These are phyloP conservation scores for Anguilla anguilla DNA, from an alignment of 2,797 vertebrate genomes.

Conservation along the genomic window DNA sequence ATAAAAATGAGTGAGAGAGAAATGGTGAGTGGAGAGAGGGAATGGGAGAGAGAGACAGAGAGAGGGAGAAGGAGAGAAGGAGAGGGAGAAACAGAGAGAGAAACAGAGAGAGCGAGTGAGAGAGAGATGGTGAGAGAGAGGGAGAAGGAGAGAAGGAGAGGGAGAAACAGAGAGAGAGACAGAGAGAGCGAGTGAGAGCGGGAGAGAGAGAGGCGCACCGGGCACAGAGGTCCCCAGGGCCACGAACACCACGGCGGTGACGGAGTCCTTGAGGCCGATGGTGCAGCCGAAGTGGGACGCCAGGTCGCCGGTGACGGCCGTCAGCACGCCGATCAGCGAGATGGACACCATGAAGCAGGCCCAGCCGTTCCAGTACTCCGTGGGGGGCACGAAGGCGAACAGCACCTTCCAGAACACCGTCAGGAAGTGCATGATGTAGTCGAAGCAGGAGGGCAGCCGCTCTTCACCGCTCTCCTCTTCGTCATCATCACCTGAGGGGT, in stretches of 20 bases:
- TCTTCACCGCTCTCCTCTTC: conserved; percentile 86
- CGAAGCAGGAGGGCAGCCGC: conserved; percentile 83
- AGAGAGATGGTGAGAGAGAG: neutral
- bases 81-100: neutral
- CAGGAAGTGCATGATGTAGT: conserved; percentile 91
- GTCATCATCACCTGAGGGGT: conserved; percentile 77
- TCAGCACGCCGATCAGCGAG: conserved; percentile 80
- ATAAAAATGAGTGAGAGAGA: neutral
- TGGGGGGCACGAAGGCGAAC: conserved; percentile 86
- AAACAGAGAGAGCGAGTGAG: no score
- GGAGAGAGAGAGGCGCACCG: conserved; percentile 64
- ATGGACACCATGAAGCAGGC: conserved; percentile 86
- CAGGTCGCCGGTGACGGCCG: conserved; percentile 83
- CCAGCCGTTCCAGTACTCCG: conserved; percentile 89
- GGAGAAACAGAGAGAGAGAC: conserved; percentile 24
- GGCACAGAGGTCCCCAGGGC: conserved; percentile 86
- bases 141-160: neutral
- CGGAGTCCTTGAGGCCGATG: conserved; percentile 83
- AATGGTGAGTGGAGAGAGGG: no score
- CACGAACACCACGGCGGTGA: conserved; percentile 87
- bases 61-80: neutral
- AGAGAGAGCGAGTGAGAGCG: conserved; percentile 37
- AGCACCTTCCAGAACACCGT: conserved; percentile 88
- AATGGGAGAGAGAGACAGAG: neutral
- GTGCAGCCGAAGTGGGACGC: conserved; percentile 87